These are phyloP conservation scores for Chionis minor DNA, from an alignment of 2,113 vertebrate species.

Conservation along the genomic window DNA sequence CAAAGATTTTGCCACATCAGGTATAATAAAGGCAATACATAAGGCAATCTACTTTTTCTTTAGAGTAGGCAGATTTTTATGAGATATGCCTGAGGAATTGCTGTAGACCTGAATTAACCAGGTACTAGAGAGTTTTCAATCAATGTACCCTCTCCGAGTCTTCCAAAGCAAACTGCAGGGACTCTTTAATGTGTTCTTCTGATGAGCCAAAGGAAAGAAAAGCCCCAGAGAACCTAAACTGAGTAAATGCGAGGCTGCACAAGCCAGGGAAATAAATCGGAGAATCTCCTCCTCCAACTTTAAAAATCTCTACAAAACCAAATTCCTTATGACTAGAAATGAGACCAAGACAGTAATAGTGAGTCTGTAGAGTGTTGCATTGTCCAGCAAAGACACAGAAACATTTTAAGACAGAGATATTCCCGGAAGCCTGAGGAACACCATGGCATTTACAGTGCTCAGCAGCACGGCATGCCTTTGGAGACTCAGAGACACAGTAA, in stretches of 20 bases:
- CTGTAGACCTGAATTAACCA: neutral
- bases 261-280: neutral
- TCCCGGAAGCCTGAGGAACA: neutral
- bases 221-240: neutral
- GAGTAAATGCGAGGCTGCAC: neutral
- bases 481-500: neutral
- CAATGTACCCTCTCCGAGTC: rapidly evolving
- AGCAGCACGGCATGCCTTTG: neutral
- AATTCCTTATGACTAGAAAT: neutral
- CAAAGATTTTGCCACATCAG: neutral
- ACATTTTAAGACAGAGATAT: neutral
- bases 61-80: neutral
- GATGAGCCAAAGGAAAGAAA: neutral
- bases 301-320: neutral
- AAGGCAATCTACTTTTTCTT: neutral
- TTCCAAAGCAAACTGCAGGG: neutral
- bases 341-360: neutral
- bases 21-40: neutral
- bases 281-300: neutral
- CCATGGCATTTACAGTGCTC: neutral
- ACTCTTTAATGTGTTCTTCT: neutral
- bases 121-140: neutral
- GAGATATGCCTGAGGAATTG: neutral
- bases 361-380: neutral
- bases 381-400: neutral